A percentile compares a stretch with the other conserved stretches of the same genome.
Conservation (phyloP, 2,797 vertebrate genomes). For the Poliocrania exsul region DNA sequence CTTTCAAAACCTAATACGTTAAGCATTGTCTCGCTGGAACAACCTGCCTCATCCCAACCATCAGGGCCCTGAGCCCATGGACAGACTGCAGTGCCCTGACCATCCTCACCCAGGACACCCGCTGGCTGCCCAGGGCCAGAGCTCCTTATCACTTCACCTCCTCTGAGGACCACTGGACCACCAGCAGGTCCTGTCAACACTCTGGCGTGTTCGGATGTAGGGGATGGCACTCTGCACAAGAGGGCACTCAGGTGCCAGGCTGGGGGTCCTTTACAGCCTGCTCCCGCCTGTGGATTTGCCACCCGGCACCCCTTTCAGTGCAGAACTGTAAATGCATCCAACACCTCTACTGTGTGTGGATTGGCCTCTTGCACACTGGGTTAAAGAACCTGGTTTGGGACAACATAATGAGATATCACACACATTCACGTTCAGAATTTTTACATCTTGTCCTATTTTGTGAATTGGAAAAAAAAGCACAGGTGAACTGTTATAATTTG, state of each 20-base stretch:
- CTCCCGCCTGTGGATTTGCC: neutral
- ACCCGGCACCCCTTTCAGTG: neutral
- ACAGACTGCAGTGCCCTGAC: neutral
- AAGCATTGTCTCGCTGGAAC: neutral
- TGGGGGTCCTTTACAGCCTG: accelerated
- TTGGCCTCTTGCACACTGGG: neutral
- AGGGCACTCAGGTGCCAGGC: accelerated
- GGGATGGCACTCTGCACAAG: accelerated
- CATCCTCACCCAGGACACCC: accelerated
- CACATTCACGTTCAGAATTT: neutral
- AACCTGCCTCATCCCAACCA: neutral
- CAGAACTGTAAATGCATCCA: neutral
- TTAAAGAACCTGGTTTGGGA: neutral
- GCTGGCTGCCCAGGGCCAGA: accelerated
- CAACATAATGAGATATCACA: neutral
- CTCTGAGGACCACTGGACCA: neutral
- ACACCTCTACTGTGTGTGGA: neutral
- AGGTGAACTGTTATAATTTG: neutral
- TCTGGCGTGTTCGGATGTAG: accelerated
- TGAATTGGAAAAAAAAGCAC: neutral
- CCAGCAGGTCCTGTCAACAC: accelerated
- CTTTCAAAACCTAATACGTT: neutral
- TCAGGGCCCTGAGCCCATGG: accelerated
- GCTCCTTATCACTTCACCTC: neutral
- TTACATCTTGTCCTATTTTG: neutral